Percentiles rank a stretch among this genome's conserved stretches.
These are phyloP conservation scores for Nipponia nippon DNA, from an alignment of 2,113 vertebrate genomes.

Conservation along the genomic window DNA sequence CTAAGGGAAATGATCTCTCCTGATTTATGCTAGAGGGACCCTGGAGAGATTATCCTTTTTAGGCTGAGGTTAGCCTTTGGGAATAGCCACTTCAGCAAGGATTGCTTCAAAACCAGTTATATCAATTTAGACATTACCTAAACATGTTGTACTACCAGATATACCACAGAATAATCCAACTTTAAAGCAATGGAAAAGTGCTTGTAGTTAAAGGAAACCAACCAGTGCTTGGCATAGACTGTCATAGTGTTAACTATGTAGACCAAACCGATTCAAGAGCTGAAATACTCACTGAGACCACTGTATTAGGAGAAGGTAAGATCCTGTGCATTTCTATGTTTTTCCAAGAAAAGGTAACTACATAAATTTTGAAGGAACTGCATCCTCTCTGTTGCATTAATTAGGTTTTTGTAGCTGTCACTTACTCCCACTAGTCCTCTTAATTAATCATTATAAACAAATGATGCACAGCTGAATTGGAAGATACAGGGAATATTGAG, in stretches of 20 bases:
- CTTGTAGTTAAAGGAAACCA: background rate
- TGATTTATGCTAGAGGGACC: background rate
- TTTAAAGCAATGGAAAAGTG: background rate
- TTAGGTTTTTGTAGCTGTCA: background rate
- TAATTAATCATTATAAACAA: conserved; percentile 37
- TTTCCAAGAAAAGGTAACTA: background rate
- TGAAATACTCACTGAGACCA: background rate
- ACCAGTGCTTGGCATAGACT: background rate
- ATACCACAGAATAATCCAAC: background rate
- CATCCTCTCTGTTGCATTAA: background rate
- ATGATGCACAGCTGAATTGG: background rate
- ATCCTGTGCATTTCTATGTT: background rate
- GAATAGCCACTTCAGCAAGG: background rate
- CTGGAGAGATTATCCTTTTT: background rate
- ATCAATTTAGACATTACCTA: background rate
- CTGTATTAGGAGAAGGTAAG: background rate
- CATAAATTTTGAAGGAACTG: background rate
- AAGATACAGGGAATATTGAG: background rate
- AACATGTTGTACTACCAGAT: background rate
- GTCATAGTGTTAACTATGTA: background rate
- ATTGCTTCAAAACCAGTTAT: background rate
- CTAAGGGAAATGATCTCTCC: background rate
- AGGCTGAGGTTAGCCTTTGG: background rate
- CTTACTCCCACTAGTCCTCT: background rate
- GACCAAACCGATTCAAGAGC: background rate